Evolutionary conservation across 2,888 invertebrate species (phyloP).

Genomic region (Syrista parreyssii): DNA sequence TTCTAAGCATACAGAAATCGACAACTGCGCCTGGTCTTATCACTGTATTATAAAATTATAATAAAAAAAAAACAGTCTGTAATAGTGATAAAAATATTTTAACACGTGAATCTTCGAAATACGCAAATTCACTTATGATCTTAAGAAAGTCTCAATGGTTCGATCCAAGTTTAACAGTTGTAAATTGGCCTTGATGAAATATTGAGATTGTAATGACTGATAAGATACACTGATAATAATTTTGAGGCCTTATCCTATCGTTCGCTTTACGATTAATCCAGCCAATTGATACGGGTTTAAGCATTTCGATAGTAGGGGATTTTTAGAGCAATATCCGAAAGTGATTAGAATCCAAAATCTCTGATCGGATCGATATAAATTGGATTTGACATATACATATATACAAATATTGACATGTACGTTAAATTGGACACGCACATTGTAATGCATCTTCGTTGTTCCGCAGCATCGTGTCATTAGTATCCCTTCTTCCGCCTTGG

Average conservation of each 20-base stretch:
- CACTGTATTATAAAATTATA: neutral
- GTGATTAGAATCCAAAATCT: too few species aligned
- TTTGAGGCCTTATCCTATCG: neutral
- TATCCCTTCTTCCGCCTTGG: too few species aligned
- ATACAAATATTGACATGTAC: too few species aligned
- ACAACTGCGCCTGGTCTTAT: too few species aligned
- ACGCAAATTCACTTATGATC: neutral
- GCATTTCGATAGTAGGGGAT: neutral
- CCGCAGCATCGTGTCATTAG: too few species aligned
- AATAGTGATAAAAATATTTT: neutral
- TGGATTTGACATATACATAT: too few species aligned
- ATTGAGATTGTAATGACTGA: neutral
- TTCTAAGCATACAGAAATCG: too few species aligned
- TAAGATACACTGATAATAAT: neutral
- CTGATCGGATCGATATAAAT: too few species aligned
- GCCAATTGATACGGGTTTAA: neutral
- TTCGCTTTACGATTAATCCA: neutral
- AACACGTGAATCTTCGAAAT: neutral
- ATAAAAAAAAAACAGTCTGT: neutral
- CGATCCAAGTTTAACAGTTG: neutral
- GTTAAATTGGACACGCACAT: too few species aligned
- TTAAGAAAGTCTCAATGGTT: neutral
- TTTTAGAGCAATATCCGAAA: neutral
- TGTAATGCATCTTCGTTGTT: too few species aligned
- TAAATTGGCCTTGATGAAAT: neutral